Percentiles rank a stretch among this genome's conserved stretches.
These are phyloP conservation scores for Callocephalon fimbriatum DNA, from an alignment of 2,113 vertebrate genomes.

Conservation along the genomic window DNA sequence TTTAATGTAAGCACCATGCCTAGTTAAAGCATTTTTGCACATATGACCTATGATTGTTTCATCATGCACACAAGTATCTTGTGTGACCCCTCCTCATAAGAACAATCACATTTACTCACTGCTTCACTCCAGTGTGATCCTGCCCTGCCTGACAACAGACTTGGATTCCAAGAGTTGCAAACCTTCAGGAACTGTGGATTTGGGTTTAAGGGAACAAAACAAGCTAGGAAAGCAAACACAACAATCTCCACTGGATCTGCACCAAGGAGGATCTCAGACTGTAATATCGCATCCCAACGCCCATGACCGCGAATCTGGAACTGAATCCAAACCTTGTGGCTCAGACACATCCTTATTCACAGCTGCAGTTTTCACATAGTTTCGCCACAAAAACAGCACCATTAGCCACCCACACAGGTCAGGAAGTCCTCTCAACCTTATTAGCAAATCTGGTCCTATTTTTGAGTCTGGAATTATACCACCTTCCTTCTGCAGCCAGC, in stretches of 20 bases:
- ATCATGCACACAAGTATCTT: fast-evolving
- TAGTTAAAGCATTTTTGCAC: not conserved
- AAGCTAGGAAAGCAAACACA: not conserved
- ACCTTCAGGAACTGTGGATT: not conserved
- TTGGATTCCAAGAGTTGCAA: not conserved
- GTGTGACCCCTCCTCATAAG: fast-evolving
- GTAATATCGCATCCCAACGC: conserved; percentile 21
- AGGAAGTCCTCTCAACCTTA: conserved; percentile 23
- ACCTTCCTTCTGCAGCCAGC: not conserved
- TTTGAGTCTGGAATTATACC: not conserved
- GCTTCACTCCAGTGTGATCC: not conserved
- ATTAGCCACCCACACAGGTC: conserved; percentile 29
- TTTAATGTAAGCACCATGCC: not conserved
- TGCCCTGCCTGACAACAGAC: not conserved
- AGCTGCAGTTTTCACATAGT: conserved; percentile 31
- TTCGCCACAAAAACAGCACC: conserved; percentile 38
- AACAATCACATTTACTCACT: fast-evolving
- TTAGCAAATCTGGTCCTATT: not conserved
- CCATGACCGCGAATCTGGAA: conserved; percentile 43
- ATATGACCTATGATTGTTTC: fast-evolving
- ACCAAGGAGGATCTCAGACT: conserved; percentile 51
- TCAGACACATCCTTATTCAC: conserved; percentile 17
- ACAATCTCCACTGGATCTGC: not conserved
- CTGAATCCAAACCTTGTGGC: not conserved
- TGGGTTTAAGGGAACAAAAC: not conserved